Evolutionary conservation across 1,140 invertebrate species (phyloP).

Genomic region (Drosophila athabasca): DNA sequence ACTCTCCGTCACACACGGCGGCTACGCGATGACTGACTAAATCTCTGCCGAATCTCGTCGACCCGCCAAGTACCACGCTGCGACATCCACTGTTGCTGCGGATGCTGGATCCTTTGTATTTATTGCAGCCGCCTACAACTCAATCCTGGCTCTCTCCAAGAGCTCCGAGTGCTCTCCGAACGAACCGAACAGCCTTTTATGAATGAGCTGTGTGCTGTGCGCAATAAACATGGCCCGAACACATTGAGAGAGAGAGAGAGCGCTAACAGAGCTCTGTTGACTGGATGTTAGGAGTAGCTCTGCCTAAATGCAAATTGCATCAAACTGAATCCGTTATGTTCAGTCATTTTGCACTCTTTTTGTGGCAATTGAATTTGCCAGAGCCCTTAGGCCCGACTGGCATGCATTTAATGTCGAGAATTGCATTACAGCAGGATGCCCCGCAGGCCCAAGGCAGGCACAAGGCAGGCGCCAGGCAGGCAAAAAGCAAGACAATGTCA

Average conservation of each 20-base stretch:
- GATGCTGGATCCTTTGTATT: constrained; percentile 65
- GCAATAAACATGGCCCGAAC: constrained; percentile 52
- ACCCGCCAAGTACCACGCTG: constrained; percentile 26
- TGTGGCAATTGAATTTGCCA: constrained; percentile 33
- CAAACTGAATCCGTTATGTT: constrained; percentile 59
- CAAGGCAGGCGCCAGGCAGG: background rate
- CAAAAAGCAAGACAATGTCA: constrained; percentile 26
- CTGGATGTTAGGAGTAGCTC: constrained; percentile 11
- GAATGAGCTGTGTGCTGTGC: constrained; percentile 46
- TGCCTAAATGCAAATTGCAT: constrained; percentile 62
- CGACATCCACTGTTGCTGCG: constrained; percentile 61
- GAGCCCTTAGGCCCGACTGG: constrained; percentile 14
- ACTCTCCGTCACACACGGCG: constrained; percentile 58
- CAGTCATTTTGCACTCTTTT: constrained; percentile 36
- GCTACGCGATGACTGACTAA: constrained; percentile 52
- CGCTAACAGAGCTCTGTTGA: constrained; percentile 54
- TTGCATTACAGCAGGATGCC: background rate
- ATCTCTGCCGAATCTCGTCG: constrained; percentile 6
- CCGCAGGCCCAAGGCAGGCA: no score
- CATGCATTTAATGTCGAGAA: constrained; percentile 32
- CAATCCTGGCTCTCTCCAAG: constrained; percentile 35
- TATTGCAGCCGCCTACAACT: constrained; percentile 58
- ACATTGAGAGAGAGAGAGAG: background rate
- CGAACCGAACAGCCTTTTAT: constrained; percentile 37
- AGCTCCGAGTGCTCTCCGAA: constrained; percentile 14